Evolutionary conservation across 2,113 vertebrate species (phyloP).

Genomic region (Mus pahari): DNA sequence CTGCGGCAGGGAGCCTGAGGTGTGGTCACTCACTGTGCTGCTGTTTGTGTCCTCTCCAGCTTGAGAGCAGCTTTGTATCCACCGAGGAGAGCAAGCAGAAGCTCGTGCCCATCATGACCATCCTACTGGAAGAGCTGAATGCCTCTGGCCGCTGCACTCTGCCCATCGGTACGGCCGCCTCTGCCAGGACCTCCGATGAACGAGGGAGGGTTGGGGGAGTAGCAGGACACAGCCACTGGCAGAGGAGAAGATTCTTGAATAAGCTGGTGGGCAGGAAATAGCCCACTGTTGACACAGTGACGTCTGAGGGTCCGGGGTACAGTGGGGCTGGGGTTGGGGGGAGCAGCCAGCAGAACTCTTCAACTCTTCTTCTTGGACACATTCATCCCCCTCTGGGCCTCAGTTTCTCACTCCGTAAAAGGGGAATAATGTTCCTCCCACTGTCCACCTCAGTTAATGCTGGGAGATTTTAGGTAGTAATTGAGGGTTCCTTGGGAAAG

Average conservation of each 20-base stretch:
- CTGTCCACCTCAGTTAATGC: neutral
- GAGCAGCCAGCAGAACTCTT: neutral
- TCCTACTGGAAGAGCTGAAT: conserved; percentile 96
- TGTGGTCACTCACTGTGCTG: conserved; percentile 6
- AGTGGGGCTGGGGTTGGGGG: neutral
- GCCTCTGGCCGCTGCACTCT: conserved; percentile 95
- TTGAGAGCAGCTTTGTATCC: conserved; percentile 98
- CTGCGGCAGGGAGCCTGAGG: neutral
- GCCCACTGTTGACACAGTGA: neutral
- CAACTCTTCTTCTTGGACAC: neutral
- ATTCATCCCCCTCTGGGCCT: conserved; percentile 23
- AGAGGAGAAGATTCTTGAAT: neutral
- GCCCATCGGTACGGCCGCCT: conserved; percentile 90
- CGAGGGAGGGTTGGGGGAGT: neutral
- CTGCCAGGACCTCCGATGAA: neutral
- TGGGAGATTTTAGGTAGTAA: neutral
- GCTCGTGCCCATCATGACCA: conserved; percentile 97
- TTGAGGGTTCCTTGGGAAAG: neutral
- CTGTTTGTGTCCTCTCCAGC: conserved; percentile 84
- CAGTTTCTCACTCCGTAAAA: neutral
- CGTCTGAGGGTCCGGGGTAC: neutral
- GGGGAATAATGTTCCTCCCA: neutral
- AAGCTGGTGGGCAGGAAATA: neutral
- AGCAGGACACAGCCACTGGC: neutral
- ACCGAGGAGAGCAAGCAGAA: conserved; percentile 98